phyloP scores from a whole-genome alignment of 2,888 invertebrate species.

The Incurvaria masculella region DNA sequence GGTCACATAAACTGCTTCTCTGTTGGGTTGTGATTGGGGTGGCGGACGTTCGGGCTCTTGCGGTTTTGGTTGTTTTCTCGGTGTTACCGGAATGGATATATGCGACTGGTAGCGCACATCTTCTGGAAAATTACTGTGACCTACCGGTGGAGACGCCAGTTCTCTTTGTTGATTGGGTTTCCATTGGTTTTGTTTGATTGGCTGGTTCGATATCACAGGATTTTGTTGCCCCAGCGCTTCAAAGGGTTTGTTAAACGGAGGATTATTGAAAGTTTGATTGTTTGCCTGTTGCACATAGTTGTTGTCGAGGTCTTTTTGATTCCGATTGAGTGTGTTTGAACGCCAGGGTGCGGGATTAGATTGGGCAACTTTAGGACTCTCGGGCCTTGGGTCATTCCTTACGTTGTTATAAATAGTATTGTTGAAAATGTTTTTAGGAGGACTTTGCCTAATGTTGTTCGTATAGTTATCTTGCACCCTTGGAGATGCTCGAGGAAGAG shows the following conservation, averaged over 20 bases:
- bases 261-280: not conserved
- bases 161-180: not conserved
- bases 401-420: conserved; percentile 29
- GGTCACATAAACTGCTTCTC: conserved; percentile 44
- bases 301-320: conserved; percentile 29
- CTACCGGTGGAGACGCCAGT: conserved; percentile 20
- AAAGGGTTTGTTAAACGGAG: not conserved
- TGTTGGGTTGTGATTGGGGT: conserved; percentile 22
- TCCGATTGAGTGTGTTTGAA: conserved; percentile 36
- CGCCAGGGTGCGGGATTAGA: conserved; percentile 39
- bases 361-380: conserved; percentile 25
- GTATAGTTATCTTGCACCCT: conserved; percentile 29
- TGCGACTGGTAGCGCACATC: conserved; percentile 45
- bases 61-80: conserved; percentile 28
- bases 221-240: not conserved
- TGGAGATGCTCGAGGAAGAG: conserved; percentile 36
- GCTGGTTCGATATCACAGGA: too few species aligned
- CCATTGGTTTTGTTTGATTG: not conserved
- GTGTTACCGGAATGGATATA: conserved; percentile 48
- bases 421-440: conserved; percentile 15
- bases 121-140: conserved; percentile 23
- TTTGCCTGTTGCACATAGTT: conserved; percentile 23
- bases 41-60: not conserved
- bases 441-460: conserved; percentile 16
- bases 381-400: conserved; percentile 22